A percentile compares a stretch with the other conserved stretches of the same genome.
These are phyloP conservation scores for Girardinus metallicus DNA, from an alignment of 2,797 vertebrate species.

Conservation along the genomic window DNA sequence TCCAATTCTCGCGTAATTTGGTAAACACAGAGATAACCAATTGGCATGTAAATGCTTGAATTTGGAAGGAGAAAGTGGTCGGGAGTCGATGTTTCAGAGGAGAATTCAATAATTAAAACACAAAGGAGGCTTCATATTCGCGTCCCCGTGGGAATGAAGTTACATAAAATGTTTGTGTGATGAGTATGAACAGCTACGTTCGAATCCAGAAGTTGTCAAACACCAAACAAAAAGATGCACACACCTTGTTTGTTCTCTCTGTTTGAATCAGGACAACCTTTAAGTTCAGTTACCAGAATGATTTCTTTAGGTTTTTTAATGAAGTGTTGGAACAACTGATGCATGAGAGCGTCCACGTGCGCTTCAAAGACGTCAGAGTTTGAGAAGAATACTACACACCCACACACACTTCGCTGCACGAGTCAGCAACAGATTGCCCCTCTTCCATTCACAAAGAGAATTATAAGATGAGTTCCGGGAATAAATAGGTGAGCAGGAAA, in stretches of 20 bases:
- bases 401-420: not conserved
- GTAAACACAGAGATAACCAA: slow-evolving; percentile 4
- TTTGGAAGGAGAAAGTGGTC: not conserved
- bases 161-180: not conserved
- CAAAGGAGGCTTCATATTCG: not conserved
- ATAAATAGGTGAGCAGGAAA: slow-evolving; percentile 20
- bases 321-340: not conserved
- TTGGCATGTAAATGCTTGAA: not conserved
- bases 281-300: not conserved
- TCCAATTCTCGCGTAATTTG: slow-evolving; percentile 2
- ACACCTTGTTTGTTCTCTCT: not conserved
- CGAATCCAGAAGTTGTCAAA: not conserved
- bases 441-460: slow-evolving; percentile 28
- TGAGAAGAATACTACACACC: not conserved
- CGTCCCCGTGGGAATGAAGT: not conserved
- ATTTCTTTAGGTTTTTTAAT: not conserved
- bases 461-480: slow-evolving; percentile 24
- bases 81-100: not conserved
- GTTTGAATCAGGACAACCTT: not conserved
- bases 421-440: slow-evolving; percentile 44
- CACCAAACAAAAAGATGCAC: not conserved
- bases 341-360: not conserved
- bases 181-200: not conserved
- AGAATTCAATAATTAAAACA: not conserved
- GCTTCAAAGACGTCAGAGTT: not conserved